Base-by-base conservation (phyloP, 2,113 vertebrate species). In the Dipodomys spectabilis region DNA sequence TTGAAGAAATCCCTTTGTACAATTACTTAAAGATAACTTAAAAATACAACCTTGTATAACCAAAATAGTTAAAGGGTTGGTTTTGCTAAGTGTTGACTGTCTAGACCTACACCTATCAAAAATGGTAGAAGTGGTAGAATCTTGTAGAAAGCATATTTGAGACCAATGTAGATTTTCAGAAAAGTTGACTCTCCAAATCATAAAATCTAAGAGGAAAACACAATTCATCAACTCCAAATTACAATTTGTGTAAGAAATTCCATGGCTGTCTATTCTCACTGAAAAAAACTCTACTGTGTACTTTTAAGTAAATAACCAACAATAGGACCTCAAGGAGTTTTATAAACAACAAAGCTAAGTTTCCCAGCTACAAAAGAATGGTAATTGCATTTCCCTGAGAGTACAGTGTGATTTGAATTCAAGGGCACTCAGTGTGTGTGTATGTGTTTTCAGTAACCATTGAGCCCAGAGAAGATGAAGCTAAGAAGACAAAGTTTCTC, bases 381-480 rank as follows among this genome's bases (percentile, higher is more conserved):
- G 28, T 53, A 68, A 82, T 90, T 88, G 23, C 80, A 89, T 86
- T 92, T 91, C 90, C 68, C 93, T 96, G 77, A 95, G 69, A 84
- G 44, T 22, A 25, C 11, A 62, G 44, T 62, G 92, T 78, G 53
- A 60, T 84, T 67, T 82, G 86, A 90, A 72, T 73, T 88, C 83
- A 79, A 80, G 79, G 67, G 44, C 49, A 60, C 27, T 69, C 30
- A 49, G 49, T 49, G 35, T 67, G 23, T 65, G 13, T 28, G 4
- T 81, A 64, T 60, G 49, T 45, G 13, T 87, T 39, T 87, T 30
- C 85, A 35, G 27, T 84, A 86, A 84, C 12, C 73, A 83, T 0
- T 77, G 77, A 75, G 39, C 74, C 64, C 25, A 60, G 28, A 81
- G 71, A 27, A 62, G 88, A 64, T 75, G 81, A 74, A 74, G 19